Percentiles rank a stretch among this genome's conserved stretches.
These are phyloP conservation scores for Porites cylindrica DNA, from an alignment of 92 coral and sea anemone genomes.

Conservation along the genomic window DNA sequence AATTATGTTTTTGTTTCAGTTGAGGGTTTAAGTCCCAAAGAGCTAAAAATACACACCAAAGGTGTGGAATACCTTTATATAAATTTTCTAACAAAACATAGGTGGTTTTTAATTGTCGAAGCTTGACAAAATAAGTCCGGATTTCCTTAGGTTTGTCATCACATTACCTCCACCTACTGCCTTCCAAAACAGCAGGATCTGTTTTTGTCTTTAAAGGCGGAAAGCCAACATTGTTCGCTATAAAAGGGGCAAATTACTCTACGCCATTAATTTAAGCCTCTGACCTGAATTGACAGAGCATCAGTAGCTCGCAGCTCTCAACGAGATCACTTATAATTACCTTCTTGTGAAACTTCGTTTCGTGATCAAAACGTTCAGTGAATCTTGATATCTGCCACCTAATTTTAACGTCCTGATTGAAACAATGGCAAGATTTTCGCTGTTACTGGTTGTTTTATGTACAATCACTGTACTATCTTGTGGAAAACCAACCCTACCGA, in stretches of 20 bases:
- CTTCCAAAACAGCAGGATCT: constrained; percentile 22
- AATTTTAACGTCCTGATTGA: not conserved
- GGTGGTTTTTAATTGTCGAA: not conserved
- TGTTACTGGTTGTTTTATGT: not conserved
- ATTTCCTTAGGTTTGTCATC: constrained; percentile 22
- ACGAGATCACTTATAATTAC: not conserved
- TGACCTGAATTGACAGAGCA: not conserved
- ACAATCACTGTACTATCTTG: not conserved
- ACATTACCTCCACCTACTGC: constrained; percentile 14
- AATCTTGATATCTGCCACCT: not conserved
- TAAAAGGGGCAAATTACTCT: constrained; percentile 13
- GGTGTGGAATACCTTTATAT: not conserved
- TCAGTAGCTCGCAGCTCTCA: not conserved
- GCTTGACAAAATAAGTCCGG: constrained; percentile 17
- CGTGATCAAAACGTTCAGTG: not conserved
- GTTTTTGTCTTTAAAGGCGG: constrained; percentile 24
- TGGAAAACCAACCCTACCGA: constrained; percentile 5
- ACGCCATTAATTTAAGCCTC: not conserved
- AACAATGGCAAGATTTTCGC: not conserved
- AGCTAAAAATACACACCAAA: not conserved
- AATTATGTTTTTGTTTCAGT: not conserved
- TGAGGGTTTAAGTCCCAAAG: not conserved
- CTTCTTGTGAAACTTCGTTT: not conserved
- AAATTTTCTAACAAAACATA: not conserved
- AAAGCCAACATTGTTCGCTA: constrained; percentile 43